Base-by-base conservation (phyloP, 2,113 vertebrate genomes). In the Anser cygnoides region DNA sequence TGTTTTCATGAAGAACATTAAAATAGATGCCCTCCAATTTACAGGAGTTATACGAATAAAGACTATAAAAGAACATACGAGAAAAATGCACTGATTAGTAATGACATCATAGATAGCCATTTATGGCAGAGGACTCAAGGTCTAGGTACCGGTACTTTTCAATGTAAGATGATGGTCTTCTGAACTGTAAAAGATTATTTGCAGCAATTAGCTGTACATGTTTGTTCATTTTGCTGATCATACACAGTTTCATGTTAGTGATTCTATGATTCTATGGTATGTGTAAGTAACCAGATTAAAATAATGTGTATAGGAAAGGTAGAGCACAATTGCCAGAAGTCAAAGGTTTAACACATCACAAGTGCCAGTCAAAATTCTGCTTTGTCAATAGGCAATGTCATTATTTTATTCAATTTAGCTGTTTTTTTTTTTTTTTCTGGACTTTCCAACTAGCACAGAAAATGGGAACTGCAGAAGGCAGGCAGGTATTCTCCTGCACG, bases 211-310 rank as follows among this genome's bases (percentile, higher is more conserved):
- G 16, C 12, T 44, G 35, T 70, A 33, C 5, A 6, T 66, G n/a
- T 58, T 70, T 90, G 35, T 44, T 79, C 18, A 12, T 26, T 80
- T 22, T 52, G 19, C 26, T 74, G 75, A 44, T 37, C 31, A 59
- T 61, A 35, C n/a, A 41, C 8, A 20, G 49, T 76, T 77, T n/a
- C 1, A 0, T 37, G 9, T 57, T 76, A 70, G 31, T 0, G 0
- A 6, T 49, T 49, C 20, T 49, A 21, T 49, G 46, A 49, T 49
- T 49, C 46, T 49, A 11, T 49, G 46, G 46, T 62, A 29, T 75
- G 29, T 33, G 6, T 70, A 62, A 15, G 26, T 44, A 79, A 39
- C 8, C 15, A n/a, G 33, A 39, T 77, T 65, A 6, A 44, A 65
- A 37, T 4, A 46, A 14, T 25, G 59, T n/a, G 16, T 44, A 8